phyloP scores from a whole-genome alignment of 2,888 invertebrate species.

The Drosophila ezoana region DNA sequence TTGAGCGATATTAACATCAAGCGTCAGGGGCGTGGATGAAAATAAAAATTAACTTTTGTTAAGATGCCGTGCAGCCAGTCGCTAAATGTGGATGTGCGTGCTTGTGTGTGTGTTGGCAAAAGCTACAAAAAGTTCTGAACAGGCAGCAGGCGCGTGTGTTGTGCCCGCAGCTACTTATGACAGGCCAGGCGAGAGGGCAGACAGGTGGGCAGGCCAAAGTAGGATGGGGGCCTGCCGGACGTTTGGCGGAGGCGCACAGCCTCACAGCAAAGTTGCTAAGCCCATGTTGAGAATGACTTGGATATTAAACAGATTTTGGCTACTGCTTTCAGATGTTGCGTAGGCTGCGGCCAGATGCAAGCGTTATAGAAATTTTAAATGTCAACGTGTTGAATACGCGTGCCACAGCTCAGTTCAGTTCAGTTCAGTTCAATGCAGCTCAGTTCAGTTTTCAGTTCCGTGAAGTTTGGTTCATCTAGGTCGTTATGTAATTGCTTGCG shows the following conservation, averaged over 20 bases:
- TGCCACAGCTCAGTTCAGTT: conserved; percentile 39
- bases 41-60: conserved; percentile 68
- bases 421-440: neutral
- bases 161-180: conserved; percentile 56
- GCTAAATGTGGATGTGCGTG: conserved; percentile 21
- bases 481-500: conserved; percentile 31
- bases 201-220: neutral
- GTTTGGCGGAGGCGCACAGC: neutral
- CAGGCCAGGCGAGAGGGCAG: conserved; percentile 3
- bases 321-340: conserved; percentile 7
- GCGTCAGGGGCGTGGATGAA: conserved; percentile 54
- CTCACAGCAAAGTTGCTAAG: conserved; percentile 27
- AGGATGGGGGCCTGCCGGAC: neutral
- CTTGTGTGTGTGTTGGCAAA: conserved; percentile 25
- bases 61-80: conserved; percentile 34
- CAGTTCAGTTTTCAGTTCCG: conserved; percentile 1
- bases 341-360: conserved; percentile 2
- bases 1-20: conserved; percentile 73
- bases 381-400: conserved; percentile 62
- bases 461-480: conserved; percentile 3
- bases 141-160: conserved; percentile 52
- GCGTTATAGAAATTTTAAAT: conserved; percentile 39
- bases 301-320: conserved; percentile 65
- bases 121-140: conserved; percentile 49
- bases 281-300: conserved; percentile 31